These are phyloP conservation scores for Ostrea edulis DNA, from an alignment of 1,140 invertebrate species.

Conservation along the genomic window DNA sequence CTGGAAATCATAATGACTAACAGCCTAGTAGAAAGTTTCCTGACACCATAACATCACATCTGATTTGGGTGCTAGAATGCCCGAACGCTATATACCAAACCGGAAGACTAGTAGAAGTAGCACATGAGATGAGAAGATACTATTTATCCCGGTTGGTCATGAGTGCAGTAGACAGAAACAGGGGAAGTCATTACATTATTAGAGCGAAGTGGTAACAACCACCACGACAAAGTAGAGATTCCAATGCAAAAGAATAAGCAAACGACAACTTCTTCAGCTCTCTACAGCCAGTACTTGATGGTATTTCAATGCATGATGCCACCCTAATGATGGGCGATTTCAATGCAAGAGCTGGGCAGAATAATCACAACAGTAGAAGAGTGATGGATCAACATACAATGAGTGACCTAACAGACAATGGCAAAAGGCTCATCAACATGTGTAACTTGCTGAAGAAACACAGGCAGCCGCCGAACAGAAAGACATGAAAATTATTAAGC, in stretches of 20 bases:
- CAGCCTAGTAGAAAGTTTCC: slow-evolving; percentile 23
- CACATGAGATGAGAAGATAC: neutral
- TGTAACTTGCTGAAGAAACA: too few relatives aligned
- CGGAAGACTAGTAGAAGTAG: neutral
- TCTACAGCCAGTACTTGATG: slow-evolving; percentile 43
- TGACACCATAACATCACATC: neutral
- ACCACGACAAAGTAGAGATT: slow-evolving; percentile 34
- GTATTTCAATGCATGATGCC: slow-evolving; percentile 46
- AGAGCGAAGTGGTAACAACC: slow-evolving; percentile 4
- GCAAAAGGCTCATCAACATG: slow-evolving; percentile 45
- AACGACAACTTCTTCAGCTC: slow-evolving; percentile 57
- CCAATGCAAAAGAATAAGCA: slow-evolving; percentile 43
- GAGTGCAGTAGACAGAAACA: neutral
- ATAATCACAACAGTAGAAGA: slow-evolving; percentile 59
- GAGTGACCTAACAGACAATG: slow-evolving; percentile 49
- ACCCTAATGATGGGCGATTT: slow-evolving; percentile 79
- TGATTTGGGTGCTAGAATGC: slow-evolving; percentile 33
- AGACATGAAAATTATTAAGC: too few relatives aligned
- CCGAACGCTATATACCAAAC: neutral
- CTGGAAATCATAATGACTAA: slow-evolving; percentile 34
- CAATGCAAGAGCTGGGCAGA: slow-evolving; percentile 42
- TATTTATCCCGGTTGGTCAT: neutral
- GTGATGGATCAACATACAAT: slow-evolving; percentile 52
- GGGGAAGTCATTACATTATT: slow-evolving; percentile 25
- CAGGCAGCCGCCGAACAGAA: too few relatives aligned